Base-by-base conservation (phyloP, 23 tunicate species). In the Pegea sp. region DNA sequence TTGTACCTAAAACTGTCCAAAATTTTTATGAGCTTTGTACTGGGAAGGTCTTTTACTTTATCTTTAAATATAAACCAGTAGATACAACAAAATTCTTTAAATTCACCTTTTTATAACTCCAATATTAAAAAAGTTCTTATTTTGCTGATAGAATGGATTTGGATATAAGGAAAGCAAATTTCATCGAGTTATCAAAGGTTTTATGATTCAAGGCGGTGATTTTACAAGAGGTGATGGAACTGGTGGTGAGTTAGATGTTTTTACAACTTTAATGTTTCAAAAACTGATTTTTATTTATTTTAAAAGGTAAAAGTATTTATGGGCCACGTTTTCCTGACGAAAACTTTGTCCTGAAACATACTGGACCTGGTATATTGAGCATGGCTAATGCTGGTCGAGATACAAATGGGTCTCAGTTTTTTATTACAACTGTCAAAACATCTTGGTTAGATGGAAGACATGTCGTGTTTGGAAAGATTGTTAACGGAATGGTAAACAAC, bases 201-300 rank as follows among this genome's bases (percentile, higher is more conserved):
- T 86, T 42, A 86, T 86, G 96, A 71, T 68, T 25, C 96, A 86
- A 42, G 70, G 86, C 48, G 94, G 94, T 53, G 94, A 81, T 31
- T 81, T 81, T 54, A 77, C 94, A 5, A 46, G 66, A 44, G 84
- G 84, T 26, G 76, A 69, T 69, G 76, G 76, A 13, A 69, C 76
- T 60, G 76, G 76, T 22, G 76, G 76, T 69, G 48, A 22, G 7
- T 51, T n/a, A n/a, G n/a, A n/a, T n/a, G n/a, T n/a, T n/a, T n/a
- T n/a, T n/a, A n/a, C n/a, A n/a, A n/a, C n/a, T n/a, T n/a, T n/a
- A 38, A 16, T 38, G 46, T 38, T 38, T 38, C 16, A 38, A 38
- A 38, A 38, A 38, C 11, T 38, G 46, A 16, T 8, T 38, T 38
- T 38, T 38, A 38, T 26, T 1, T 52, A 8, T 53, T 0, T 18